phyloP scores from a whole-genome alignment of 2,113 vertebrate species.

The Cavia aperea region DNA sequence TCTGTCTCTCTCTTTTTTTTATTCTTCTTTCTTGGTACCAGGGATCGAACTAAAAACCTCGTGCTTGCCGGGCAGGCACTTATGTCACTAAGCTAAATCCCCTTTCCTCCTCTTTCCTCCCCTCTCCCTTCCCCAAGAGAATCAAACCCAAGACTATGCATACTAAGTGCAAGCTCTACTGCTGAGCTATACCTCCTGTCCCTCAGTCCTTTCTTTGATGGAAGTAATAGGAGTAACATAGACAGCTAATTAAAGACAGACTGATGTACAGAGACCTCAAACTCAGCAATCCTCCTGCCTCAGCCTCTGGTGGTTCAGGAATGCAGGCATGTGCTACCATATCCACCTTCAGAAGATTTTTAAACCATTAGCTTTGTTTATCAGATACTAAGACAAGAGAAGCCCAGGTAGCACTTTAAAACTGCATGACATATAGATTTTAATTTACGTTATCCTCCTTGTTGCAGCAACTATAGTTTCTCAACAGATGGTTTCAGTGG shows the following conservation, averaged over 20 bases:
- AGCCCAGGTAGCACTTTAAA: not conserved
- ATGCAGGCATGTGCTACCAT: not conserved
- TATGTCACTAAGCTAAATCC: too few species aligned
- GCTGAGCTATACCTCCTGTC: not conserved
- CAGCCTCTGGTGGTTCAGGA: not conserved
- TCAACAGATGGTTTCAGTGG: slow-evolving; percentile 91
- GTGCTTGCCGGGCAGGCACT: too few species aligned
- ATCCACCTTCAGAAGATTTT: slow-evolving; percentile 4
- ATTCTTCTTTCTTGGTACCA: too few species aligned
- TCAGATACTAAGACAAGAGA: not conserved
- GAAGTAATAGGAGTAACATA: not conserved
- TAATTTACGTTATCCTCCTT: slow-evolving; percentile 53
- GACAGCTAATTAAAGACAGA: not conserved
- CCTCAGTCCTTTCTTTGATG: not conserved
- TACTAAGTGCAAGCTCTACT: not conserved
- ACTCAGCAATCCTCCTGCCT: not conserved
- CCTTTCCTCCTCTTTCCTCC: not conserved
- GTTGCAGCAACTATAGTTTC: slow-evolving; percentile 92
- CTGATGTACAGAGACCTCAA: not conserved
- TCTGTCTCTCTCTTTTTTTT: too few species aligned
- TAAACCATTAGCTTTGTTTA: not conserved
- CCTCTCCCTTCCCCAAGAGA: not conserved
- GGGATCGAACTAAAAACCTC: too few species aligned
- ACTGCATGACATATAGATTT: not conserved
- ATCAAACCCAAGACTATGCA: not conserved